Evolutionary conservation across 2,113 vertebrate species (phyloP), one percentile per base, ranked within the genome.

Genomic region (Arizona elegans): DNA sequence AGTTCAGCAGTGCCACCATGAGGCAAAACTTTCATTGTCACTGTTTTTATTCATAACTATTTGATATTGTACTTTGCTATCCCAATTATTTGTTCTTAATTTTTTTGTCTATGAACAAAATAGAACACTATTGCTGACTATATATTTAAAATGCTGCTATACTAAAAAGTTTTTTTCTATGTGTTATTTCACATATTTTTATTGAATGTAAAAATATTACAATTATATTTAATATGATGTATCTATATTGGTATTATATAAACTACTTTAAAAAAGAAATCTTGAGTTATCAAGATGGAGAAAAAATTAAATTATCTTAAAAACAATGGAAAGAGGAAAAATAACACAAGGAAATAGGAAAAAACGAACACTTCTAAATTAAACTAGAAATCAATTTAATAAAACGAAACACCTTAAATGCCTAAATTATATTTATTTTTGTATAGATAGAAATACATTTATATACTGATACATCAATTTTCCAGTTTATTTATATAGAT

Each of bases 1-100:
- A 92, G 92, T 53, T 94, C 96, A 95, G 5, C 93, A 97, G 95
- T 96, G 96, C 97, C 98, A 98, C 94, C 97, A 93, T 96, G 95
- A 94, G 97, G 96, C 62, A 87, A 1, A 23, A 88, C 13, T 55
- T 65, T 94, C 89, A 93, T 89, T 47, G 0, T 93, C 91, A 33
- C 19, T 90, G 50, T 5, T 85, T 91, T 43, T 1, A 33, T 70
- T 70, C 29, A 75, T 10, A 88, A 55, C 55, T 55, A 1, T 29
- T 13, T 88, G 26, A 11, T 94, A 21, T 1, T 13, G 88, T 87
- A 19, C 24, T 5, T 53, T 3, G 9, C 47, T 90, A 92, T 81
- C 50, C 70, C 33, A 53, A 11, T 33, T 0, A 91, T 90, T 92
- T 52, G 0, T 90, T 55, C 4, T 19, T 21, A 58, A 86, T 26